These are phyloP conservation scores for Lycocerus yunnanus DNA, from an alignment of 2,888 invertebrate genomes.

Conservation along the genomic window DNA sequence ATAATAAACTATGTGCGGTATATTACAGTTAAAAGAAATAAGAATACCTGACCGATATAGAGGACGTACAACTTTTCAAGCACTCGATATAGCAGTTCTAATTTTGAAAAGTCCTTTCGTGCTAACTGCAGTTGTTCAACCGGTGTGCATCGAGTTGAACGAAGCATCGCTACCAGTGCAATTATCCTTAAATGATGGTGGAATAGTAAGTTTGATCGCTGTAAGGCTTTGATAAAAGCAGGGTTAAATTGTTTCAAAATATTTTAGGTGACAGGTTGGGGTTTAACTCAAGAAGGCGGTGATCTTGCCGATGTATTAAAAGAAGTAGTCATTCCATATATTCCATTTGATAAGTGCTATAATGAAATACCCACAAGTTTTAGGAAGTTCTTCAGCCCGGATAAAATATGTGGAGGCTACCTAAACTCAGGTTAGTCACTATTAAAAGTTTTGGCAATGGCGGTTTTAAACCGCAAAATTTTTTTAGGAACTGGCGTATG, in stretches of 20 bases:
- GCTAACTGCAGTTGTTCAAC: not conserved
- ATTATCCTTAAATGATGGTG: slow-evolving; percentile 15
- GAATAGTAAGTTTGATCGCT: slow-evolving; percentile 35
- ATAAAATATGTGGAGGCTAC: not conserved
- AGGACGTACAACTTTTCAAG: not conserved
- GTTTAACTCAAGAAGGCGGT: not conserved
- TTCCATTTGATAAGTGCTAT: not conserved
- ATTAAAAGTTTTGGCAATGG: not conserved
- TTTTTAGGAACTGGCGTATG: not conserved
- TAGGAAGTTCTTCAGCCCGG: not conserved
- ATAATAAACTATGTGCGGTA: not conserved
- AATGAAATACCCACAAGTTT: not conserved
- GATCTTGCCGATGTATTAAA: not conserved
- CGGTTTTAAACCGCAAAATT: not conserved
- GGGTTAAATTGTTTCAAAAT: not conserved
- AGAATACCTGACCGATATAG: not conserved
- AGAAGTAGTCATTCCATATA: not conserved
- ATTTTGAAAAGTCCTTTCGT: not conserved
- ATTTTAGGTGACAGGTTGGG: not conserved
- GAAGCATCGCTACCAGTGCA: not conserved
- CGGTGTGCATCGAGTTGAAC: not conserved
- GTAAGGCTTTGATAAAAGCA: not conserved
- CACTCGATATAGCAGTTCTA: not conserved
- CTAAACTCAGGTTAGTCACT: not conserved
- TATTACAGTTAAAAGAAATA: not conserved